A percentile compares a stretch with the other conserved stretches of the same genome.
phyloP scores from a whole-genome alignment of 2,113 vertebrate species.

The Tyrannus savana region DNA sequence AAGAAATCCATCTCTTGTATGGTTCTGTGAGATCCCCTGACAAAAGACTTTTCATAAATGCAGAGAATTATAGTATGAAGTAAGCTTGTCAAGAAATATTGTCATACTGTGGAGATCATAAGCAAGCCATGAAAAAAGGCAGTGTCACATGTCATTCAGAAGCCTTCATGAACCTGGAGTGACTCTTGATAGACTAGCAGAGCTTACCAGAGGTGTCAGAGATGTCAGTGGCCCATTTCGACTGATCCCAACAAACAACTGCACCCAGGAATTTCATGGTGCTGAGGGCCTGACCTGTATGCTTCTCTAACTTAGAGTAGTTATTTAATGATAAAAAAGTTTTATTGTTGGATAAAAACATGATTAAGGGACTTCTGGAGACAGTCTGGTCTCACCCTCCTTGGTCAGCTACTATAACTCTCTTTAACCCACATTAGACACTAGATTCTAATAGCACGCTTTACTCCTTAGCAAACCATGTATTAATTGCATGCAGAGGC shows the following conservation, averaged over 20 bases:
- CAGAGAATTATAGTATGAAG: neutral
- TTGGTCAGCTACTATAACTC: neutral
- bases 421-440: neutral
- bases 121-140: neutral
- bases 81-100: neutral
- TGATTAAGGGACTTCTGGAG: neutral
- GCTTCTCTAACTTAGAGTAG: neutral
- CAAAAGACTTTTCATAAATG: constrained; percentile 1
- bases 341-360: neutral
- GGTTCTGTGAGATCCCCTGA: neutral
- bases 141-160: neutral
- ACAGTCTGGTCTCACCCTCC: neutral
- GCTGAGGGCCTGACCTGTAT: neutral
- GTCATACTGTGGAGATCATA: neutral
- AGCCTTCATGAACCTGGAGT: neutral
- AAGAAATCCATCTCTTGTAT: neutral
- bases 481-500: neutral
- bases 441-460: neutral
- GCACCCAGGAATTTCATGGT: neutral
- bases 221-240: fast-evolving
- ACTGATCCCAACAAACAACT: neutral
- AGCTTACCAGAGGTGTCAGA: neutral
- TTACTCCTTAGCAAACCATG: neutral
- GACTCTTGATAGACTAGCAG: neutral
- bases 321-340: neutral